Base-by-base conservation (phyloP, 2,797 vertebrate genomes). In the Amniataba percoides region DNA sequence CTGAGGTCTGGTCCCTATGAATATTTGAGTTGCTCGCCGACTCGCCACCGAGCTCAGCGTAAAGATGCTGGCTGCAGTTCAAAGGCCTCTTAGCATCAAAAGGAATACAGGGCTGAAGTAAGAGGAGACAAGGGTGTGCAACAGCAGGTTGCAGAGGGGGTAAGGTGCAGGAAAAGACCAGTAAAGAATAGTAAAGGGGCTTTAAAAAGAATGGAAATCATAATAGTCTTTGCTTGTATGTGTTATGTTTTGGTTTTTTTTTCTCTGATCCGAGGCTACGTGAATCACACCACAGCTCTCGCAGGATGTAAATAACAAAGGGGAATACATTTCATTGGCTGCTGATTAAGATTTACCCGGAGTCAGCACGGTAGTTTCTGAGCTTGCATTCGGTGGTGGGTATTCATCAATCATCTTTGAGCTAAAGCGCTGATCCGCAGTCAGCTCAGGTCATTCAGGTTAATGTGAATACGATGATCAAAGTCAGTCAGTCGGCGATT, bases 41-140 rank as follows among this genome's bases (percentile, higher is more conserved):
- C 81, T 89, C n/a, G 49, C 83, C 83, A 81, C 73, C 46, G 63
- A 82, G 74, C 45, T 12, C 42, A 42, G 69, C 61, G 55, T 85
- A 83, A 92, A 92, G 82, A 89, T 85, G 74, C 79, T 76, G 81
- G 85, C 89, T 74, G 57, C 75, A 85, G 89, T 92, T 94, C 93
- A 94, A 93, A 94, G 88, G 86, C 82, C 91, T 89, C 77, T 90
- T 91, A 89, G 87, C 84, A 92, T 93, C 89, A 90, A 91, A 94
- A 88, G 70, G 57, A 90, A 77, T 69, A 69, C 69, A 80, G 71
- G 64, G 76, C 76, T 55, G 53, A 86, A 72, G 84, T 64, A 67
- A 85, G 46, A 53, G 21, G 59, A 72, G 73, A 70, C 40, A 23
- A 67, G 27, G 42, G 31, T 74, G 55, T 52, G 64, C 40, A 68